Base-by-base conservation (phyloP, 1,140 invertebrate genomes). In the Pomacea maculata region DNA sequence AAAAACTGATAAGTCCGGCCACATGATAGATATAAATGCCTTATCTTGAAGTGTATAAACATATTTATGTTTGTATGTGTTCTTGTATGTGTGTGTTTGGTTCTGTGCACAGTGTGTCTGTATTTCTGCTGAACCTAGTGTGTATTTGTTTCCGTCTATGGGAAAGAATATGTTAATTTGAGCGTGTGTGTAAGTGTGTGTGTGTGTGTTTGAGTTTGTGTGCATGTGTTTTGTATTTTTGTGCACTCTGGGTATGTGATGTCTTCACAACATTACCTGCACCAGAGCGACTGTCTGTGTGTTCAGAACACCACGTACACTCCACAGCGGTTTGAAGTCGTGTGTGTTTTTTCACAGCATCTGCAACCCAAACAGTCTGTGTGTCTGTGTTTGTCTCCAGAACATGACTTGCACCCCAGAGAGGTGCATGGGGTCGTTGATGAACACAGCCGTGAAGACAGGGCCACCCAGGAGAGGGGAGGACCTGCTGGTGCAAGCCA, bases 401-500 rank as follows among this genome's bases (percentile, higher is more conserved):
- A 54, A 79, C 21, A 78, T 87, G 15, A 83, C 85, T 19, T 89
- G 88, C 76, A 83, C 64, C 5, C 6, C 75, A 4, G 83, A 84
- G 17, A 72, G 82, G 25, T 89, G 88, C 75, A 74, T 87, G 80
- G 87, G 88, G 0, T 88, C 88, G 19, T 75, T 89, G 2, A 86
- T 88, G 88, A 57, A 80, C 34, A 74, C 75, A n/a, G 82, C 79
- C 19, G 64, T 82, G n/a, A 64, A 76, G 5, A 72, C 80, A 14
- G 83, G 84, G 19, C 77, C 72, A 15, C 80, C 82, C 29, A 65
- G 86, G 55, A 75, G 83, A 4, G 83, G 77, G n/a, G 86, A 87
- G 15, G 87, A 88, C 29, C 34, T 87, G 17, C 34, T 85, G 1
- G 17, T 84, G 9, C 85, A 88, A 5, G 88, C 88, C 15, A 87